Conservation (phyloP, 2,797 vertebrate species). For the Hirundo rustica region DNA sequence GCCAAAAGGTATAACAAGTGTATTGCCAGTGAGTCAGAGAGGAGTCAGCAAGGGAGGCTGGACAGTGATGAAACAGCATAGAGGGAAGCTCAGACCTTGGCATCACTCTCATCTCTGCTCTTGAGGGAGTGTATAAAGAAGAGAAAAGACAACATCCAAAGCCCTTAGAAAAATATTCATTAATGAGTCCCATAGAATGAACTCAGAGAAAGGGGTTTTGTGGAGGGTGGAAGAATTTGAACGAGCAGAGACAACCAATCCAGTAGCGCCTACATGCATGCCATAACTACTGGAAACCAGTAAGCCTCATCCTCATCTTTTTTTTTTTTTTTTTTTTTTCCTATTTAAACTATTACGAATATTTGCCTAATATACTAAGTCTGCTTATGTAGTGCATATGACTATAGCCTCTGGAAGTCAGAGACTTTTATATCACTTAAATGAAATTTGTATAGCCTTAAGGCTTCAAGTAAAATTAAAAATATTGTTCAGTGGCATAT, state of each 20-base stretch:
- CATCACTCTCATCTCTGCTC: constrained; percentile 6
- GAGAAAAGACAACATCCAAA: constrained; percentile 23
- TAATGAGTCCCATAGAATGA: constrained; percentile 17
- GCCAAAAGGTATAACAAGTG: background rate
- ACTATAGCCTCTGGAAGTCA: background rate
- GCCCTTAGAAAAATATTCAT: constrained; percentile 23
- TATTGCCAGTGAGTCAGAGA: background rate
- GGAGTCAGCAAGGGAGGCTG: constrained; percentile 19
- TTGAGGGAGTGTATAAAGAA: constrained; percentile 8
- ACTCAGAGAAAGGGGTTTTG: background rate
- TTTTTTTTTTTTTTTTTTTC: background rate
- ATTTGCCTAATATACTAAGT: background rate
- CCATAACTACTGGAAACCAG: background rate
- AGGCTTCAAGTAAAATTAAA: background rate
- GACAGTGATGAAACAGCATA: background rate
- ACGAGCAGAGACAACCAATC: background rate
- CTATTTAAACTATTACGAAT: background rate
- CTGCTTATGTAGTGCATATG: background rate
- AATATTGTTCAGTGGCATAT: background rate
- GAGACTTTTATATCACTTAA: background rate
- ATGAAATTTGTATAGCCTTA: background rate
- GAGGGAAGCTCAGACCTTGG: constrained; percentile 19
- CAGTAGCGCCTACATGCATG: background rate
- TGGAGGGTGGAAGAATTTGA: background rate
- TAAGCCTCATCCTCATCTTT: background rate